Evolutionary conservation across 1,140 invertebrate genomes (phyloP), one percentile per base, ranked within the genome.

Genomic region (Cotesia chilonis): DNA sequence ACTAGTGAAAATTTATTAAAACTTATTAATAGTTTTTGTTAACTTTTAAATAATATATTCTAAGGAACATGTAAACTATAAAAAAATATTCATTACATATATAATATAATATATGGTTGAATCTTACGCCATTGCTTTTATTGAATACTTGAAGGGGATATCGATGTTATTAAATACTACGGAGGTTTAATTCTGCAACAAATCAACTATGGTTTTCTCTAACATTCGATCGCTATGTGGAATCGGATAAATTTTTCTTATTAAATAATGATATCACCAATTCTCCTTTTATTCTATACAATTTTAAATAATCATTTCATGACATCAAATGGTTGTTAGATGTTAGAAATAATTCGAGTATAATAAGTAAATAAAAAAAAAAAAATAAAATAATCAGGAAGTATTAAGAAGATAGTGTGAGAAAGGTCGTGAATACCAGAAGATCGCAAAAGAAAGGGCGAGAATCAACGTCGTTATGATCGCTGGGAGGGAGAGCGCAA

Each of bases 401-500:
- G 37, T 57, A 17, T 61, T 20, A 14, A 69, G 20, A 37, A 36
- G 55, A 61, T 20, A 69, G 28, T 47, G 57, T 59, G 68, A 69
- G 68, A 69, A 59, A 69, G 66, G 66, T 54, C 51, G 35, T 52
- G 64, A 66, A 51, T 37, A 9, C 47, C 51, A 59, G 63, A 61
- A 65, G 70, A 57, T 37, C 47, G 64, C 35, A 51, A 35, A 61
- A 41, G 65, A 66, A 72, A 60, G 71, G 65, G 65, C 65, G 67
- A 68, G 67, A 59, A 69, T 28, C 64, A 52, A 54, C 72, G 65
- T 68, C 54, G 71, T 66, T 36, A 52, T 71, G 68, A 72, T 72
- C 71, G 35, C 10, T n/a, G 71, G 68, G 71, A 72, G 71, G 71
- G 71, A 72, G 71, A 72, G 71, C 71, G 38, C 63, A 71, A 71